Conservation (phyloP, 2,888 invertebrate species). For the Platypus cylindrus region DNA sequence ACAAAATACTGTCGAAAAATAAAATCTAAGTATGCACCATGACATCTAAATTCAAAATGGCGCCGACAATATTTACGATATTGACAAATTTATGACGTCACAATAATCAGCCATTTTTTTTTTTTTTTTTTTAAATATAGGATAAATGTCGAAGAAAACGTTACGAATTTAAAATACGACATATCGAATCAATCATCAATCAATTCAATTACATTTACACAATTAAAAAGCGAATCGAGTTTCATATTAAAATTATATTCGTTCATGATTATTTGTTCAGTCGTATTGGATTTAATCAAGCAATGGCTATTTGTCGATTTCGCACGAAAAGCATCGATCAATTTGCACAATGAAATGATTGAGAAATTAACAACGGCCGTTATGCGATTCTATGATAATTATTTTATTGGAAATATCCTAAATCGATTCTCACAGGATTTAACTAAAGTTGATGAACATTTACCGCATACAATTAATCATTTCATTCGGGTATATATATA, state of each 20-base stretch:
- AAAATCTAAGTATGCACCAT: too few relatives aligned
- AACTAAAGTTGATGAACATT: constrained; percentile 22
- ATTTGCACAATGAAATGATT: constrained; percentile 25
- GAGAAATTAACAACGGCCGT: constrained; percentile 20
- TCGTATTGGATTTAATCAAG: constrained; percentile 21
- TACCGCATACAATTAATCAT: constrained; percentile 19
- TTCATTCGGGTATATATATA: constrained; percentile 17
- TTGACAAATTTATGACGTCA: too few relatives aligned
- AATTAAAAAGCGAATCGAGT: constrained; percentile 5
- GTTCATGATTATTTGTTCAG: constrained; percentile 20
- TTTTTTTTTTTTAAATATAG: too few relatives aligned
- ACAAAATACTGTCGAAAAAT: too few relatives aligned
- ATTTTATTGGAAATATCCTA: constrained; percentile 27
- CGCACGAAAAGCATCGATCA: constrained; percentile 21
- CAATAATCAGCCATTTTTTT: too few relatives aligned
- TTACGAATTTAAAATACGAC: constrained; percentile 8
- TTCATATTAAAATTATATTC: constrained; percentile 22
- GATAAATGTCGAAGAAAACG: constrained; percentile 15
- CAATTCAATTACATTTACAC: not conserved
- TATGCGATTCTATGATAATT: constrained; percentile 26
- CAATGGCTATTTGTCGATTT: constrained; percentile 20
- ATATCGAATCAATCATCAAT: constrained; percentile 1
- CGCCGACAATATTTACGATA: too few relatives aligned
- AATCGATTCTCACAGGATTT: constrained; percentile 28
- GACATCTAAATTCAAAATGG: too few relatives aligned